These are phyloP conservation scores for Axea sp. DNA, from an alignment of 2,888 invertebrate genomes.

Conservation along the genomic window DNA sequence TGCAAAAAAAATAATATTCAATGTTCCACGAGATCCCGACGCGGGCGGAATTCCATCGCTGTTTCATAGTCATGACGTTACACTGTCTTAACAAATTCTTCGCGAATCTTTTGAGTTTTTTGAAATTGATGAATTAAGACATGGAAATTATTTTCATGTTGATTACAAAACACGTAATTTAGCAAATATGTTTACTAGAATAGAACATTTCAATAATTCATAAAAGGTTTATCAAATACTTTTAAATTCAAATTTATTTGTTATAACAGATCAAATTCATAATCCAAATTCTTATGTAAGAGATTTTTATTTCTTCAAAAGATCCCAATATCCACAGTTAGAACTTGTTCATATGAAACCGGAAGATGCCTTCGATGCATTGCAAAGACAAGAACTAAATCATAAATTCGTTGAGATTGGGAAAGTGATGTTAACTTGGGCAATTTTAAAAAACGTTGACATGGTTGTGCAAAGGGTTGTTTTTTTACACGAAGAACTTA, in stretches of 20 bases:
- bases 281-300: conserved; percentile 97
- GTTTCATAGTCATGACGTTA: too few species aligned
- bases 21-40: too few species aligned
- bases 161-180: too few species aligned
- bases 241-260: conserved; percentile 2
- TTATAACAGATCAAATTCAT: conserved; percentile 92
- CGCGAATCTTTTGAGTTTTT: too few species aligned
- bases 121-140: too few species aligned
- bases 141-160: too few species aligned
- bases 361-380: conserved; percentile 92
- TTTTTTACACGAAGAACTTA: conserved; percentile 98
- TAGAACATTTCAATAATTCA: too few species aligned
- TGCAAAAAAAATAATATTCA: too few species aligned
- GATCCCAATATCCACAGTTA: conserved; percentile 98
- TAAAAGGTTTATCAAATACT: too few species aligned
- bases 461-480: conserved; percentile 98
- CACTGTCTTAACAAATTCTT: too few species aligned
- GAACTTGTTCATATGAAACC: conserved; percentile 96
- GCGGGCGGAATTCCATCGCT: too few species aligned
- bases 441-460: conserved; percentile 93
- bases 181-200: too few species aligned
- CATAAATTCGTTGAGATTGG: conserved; percentile 98
- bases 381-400: conserved; percentile 93
- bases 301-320: conserved; percentile 90
- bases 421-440: conserved; percentile 95